Percentiles rank a stretch among this genome's conserved stretches.
phyloP scores from a whole-genome alignment of 2,888 invertebrate species.

The Apodemia hepburni region DNA sequence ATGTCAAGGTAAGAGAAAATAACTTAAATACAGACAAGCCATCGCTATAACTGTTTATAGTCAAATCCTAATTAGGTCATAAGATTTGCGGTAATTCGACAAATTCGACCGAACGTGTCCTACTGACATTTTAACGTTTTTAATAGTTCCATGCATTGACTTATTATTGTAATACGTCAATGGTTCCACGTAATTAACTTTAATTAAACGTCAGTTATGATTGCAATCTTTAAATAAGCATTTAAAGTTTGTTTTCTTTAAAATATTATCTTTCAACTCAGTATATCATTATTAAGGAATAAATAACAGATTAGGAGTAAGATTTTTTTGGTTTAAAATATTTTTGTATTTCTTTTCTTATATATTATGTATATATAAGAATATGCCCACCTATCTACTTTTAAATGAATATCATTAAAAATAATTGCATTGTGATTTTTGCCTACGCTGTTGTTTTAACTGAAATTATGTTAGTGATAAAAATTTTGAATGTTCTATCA shows the following conservation, averaged over 20 bases:
- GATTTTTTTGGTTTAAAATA: too few species aligned
- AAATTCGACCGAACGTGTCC: conserved; percentile 3
- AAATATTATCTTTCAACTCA: neutral
- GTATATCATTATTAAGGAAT: neutral
- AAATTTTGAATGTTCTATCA: too few species aligned
- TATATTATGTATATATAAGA: too few species aligned
- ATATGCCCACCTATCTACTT: too few species aligned
- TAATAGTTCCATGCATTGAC: too few species aligned
- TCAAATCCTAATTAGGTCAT: neutral
- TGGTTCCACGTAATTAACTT: neutral
- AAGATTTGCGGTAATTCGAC: conserved; percentile 5
- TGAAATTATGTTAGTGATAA: too few species aligned
- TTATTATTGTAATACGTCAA: too few species aligned
- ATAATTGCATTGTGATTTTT: too few species aligned
- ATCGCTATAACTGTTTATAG: neutral
- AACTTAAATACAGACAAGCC: neutral
- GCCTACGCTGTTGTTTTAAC: too few species aligned
- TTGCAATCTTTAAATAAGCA: neutral
- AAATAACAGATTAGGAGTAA: too few species aligned
- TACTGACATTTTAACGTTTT: conserved; percentile 1
- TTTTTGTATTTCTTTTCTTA: too few species aligned
- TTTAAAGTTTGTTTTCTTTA: neutral
- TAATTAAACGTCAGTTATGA: neutral
- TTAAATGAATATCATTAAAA: too few species aligned
- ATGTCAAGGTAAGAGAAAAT: conserved; percentile 5